phyloP scores from a whole-genome alignment of 2,113 vertebrate species.

The Felis chaus region DNA sequence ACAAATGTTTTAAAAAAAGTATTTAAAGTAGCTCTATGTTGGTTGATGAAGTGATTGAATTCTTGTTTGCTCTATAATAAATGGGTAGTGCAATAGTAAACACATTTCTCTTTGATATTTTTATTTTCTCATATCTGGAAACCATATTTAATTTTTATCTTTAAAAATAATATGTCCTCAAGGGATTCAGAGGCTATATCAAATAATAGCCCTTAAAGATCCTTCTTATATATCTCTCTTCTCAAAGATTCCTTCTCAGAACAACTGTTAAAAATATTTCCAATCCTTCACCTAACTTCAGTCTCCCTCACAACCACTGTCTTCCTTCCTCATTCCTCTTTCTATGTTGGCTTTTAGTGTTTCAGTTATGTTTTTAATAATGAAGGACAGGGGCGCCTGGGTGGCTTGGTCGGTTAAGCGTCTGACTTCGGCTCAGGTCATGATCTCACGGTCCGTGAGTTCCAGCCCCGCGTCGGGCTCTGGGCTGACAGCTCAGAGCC shows the following conservation, averaged over 20 bases:
- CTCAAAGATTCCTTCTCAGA: background rate
- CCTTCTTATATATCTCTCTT: background rate
- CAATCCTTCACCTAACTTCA: background rate
- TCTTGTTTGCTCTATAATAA: background rate
- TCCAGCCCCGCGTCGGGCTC: too few relatives aligned
- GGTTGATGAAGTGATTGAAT: background rate
- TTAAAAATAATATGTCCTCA: background rate
- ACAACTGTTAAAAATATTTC: background rate
- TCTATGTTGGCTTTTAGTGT: background rate
- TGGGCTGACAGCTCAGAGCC: too few relatives aligned
- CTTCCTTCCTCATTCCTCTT: background rate
- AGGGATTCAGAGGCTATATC: background rate
- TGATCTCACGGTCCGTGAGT: too few relatives aligned
- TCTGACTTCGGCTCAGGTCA: too few relatives aligned
- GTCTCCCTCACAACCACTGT: background rate
- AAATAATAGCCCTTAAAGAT: background rate
- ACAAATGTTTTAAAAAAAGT: too few relatives aligned
- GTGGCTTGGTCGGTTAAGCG: too few relatives aligned
- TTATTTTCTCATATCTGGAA: slow-evolving; percentile 18
- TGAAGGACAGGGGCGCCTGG: background rate
- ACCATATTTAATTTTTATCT: background rate
- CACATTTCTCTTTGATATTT: background rate
- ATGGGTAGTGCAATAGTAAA: background rate
- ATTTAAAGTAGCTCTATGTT: background rate
- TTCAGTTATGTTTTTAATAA: background rate